Conservation (phyloP, 2,797 vertebrate genomes). For the Gymnoscopelus braueri region DNA sequence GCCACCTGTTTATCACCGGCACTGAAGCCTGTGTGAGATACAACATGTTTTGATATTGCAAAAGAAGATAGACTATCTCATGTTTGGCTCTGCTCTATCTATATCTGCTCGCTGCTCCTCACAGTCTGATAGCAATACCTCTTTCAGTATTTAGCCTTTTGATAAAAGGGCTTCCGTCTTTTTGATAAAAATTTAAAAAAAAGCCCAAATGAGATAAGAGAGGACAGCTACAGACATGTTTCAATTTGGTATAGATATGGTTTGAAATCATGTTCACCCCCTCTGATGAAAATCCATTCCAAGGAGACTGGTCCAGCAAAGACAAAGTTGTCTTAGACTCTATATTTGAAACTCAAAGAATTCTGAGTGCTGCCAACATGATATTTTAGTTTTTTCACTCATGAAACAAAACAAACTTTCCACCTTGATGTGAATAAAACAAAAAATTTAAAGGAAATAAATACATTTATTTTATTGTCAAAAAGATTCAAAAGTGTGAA, state of each 20-base stretch:
- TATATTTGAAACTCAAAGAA: no score
- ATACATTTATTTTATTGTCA: no score
- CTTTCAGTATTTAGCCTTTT: neutral
- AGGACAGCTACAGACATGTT: neutral
- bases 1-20: conserved; percentile 4
- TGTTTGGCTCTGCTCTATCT: conserved; percentile 18
- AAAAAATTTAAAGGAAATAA: no score
- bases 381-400: no score
- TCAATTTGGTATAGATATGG: neutral
- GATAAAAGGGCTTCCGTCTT: conserved; percentile 40
- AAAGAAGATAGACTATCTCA: conserved; percentile 44
- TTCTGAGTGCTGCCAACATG: no score
- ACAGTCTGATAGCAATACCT: conserved; percentile 32
- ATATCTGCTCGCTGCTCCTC: neutral
- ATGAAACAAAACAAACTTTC: no score
- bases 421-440: no score
- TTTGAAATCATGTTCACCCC: conserved; percentile 1
- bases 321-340: no score
- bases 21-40: neutral
- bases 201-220: neutral
- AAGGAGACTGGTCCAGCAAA: neutral
- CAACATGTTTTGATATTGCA: conserved; percentile 23
- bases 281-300: conserved; percentile 20
- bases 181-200: conserved; percentile 16
- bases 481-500: neutral